A percentile compares a stretch with the other conserved stretches of the same genome.
These are phyloP conservation scores for Sardina pilchardus DNA, from an alignment of 2,113 vertebrate genomes.

Conservation along the genomic window DNA sequence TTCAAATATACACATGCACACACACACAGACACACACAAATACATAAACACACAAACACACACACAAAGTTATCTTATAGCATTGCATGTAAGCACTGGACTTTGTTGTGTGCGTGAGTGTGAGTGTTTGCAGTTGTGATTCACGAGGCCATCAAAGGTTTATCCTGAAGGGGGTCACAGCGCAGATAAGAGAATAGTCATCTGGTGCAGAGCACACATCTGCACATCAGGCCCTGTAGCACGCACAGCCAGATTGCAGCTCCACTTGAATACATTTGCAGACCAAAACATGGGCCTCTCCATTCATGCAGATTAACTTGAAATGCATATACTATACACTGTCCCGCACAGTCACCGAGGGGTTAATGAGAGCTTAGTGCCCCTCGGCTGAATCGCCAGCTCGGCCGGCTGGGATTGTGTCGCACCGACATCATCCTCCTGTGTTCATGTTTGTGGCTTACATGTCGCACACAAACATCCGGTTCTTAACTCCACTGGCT, in stretches of 20 bases:
- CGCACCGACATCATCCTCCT: neutral
- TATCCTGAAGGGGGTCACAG: neutral
- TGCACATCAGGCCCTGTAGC: neutral
- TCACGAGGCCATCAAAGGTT: neutral
- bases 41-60: neutral
- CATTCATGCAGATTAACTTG: neutral
- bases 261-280: neutral
- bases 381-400: neutral
- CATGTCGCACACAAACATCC: neutral
- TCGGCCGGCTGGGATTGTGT: neutral
- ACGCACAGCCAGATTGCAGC: slow-evolving; percentile 1
- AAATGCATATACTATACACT: neutral
- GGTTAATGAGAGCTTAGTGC: slow-evolving; percentile 4
- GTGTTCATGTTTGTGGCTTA: neutral
- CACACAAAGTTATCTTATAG: neutral
- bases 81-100: neutral
- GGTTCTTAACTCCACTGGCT: neutral
- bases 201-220: neutral
- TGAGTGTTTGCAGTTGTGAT: neutral
- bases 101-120: neutral
- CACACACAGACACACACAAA: neutral
- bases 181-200: neutral
- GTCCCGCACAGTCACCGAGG: neutral
- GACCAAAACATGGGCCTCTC: neutral
- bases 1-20: neutral